Base-by-base conservation (phyloP, 2,888 invertebrate species). In the Machimus rusticus region DNA sequence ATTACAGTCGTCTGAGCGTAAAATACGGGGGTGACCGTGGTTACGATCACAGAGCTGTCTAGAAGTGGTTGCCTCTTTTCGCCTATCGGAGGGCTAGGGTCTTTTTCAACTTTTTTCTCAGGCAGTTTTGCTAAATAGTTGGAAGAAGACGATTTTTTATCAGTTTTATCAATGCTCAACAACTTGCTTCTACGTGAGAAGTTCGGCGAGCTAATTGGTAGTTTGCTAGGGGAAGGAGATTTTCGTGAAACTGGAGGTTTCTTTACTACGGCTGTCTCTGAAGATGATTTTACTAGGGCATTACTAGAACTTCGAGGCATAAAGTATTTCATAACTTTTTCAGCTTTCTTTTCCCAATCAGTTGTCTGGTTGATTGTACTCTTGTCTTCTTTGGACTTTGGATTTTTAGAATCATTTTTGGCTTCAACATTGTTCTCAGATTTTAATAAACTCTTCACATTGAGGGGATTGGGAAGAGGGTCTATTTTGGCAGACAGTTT, bases 301-400 rank as follows among this genome's bases (percentile, higher is more conserved):
- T 81, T 88, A 2, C 23, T 16, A 1, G 77, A 31, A n/a, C 84
- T 87, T 19, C 86, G 85, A 1, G 90, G 90, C 74, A 89, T 89
- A 88, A 91, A 91, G 51, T 90, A 90, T 88, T 91, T 90, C 31
- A 90, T 87, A 28, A 90, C 90, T 23, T 88, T 87, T 86, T 91
- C 90, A 12, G 89, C 87, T 88, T 90, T 90, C 55, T 89, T 89
- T 16, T 90, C 90, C 90, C 90, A 90, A 55, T 90, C 89, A 74
- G 1, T 28, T 16, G 74, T n/a, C 88, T 76, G 37, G 46, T 23
- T 39, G 12, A 51, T 16, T 34, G 16, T 9, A 2, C 34, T 3
- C 23, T 51, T 74, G 4, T 31, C 55, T 5, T 51, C 34, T 23
- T 79, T 79, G 3, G n/a, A 9, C 9, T 46, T 46, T 8, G 3